Evolutionary conservation across 2,888 invertebrate genomes (phyloP).

Genomic region (Cecidostiba fungosa): DNA sequence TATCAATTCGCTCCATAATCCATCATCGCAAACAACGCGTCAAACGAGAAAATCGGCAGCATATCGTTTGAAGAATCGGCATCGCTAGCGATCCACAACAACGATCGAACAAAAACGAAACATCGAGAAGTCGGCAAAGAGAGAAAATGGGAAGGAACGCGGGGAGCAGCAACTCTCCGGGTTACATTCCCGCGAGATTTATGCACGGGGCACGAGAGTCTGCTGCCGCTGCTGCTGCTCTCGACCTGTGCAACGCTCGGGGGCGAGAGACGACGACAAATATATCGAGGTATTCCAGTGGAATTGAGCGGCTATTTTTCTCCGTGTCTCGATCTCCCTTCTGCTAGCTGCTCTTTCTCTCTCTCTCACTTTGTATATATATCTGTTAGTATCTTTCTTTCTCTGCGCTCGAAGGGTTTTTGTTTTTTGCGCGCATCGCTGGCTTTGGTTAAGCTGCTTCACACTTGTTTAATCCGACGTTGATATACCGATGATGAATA

Average conservation of each 20-base stretch:
- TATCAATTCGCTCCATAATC: too few relatives aligned
- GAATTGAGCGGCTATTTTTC: constrained; percentile 75
- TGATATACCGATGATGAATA: too few relatives aligned
- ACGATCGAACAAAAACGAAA: constrained; percentile 18
- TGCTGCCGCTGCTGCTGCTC: constrained; percentile 63
- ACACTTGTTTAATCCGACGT: not conserved
- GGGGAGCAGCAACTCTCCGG: constrained; percentile 63
- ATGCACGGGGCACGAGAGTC: constrained; percentile 62
- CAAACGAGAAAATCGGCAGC: not conserved
- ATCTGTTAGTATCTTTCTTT: not conserved
- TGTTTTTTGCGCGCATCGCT: not conserved
- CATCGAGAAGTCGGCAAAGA: constrained; percentile 9
- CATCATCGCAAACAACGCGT: not conserved
- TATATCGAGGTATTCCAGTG: constrained; percentile 78
- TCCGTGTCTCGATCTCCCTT: not conserved
- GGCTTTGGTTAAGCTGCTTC: not conserved
- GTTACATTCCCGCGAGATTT: constrained; percentile 74
- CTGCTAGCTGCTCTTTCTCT: constrained; percentile 3
- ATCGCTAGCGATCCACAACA: constrained; percentile 13
- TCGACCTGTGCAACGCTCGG: constrained; percentile 64
- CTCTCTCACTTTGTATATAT: constrained; percentile 13
- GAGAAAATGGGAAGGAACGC: constrained; percentile 36
- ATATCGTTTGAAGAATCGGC: constrained; percentile 3
- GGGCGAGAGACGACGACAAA: constrained; percentile 72
- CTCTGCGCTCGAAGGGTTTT: not conserved